These are phyloP conservation scores for Spinus olivaceus DNA, from an alignment of 2,797 vertebrate species.

Conservation along the genomic window DNA sequence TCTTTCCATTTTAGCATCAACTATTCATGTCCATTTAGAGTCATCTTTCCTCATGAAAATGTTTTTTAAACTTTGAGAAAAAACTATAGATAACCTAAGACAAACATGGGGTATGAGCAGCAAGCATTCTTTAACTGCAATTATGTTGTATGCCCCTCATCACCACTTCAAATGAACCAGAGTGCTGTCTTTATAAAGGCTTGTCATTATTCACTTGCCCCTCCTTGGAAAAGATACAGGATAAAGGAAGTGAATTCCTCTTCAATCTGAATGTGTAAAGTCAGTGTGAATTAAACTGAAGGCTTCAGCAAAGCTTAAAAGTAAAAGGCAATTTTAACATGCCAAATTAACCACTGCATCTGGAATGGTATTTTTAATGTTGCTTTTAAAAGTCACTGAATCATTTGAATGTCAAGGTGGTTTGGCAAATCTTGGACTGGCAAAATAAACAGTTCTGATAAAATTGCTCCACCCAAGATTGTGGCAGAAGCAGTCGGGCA, in stretches of 20 bases:
- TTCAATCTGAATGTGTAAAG: neutral
- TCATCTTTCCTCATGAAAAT: neutral
- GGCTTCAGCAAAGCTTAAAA: neutral
- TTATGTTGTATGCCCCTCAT: neutral
- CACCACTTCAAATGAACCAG: neutral
- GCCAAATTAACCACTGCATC: neutral
- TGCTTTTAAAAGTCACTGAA: neutral
- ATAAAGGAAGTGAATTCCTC: neutral
- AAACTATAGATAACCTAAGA: neutral
- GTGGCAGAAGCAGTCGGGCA: neutral
- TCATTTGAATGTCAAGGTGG: neutral
- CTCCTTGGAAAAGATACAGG: neutral
- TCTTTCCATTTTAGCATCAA: conserved; percentile 7
- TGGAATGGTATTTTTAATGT: neutral
- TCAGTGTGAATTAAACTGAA: neutral
- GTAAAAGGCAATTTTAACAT: neutral
- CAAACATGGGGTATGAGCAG: neutral
- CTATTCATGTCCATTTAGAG: neutral
- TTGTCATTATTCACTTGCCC: neutral
- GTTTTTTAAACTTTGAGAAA: neutral
- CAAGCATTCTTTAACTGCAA: neutral
- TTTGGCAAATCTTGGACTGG: neutral
- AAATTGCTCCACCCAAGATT: neutral
- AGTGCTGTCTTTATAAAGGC: neutral
- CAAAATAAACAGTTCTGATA: neutral